phyloP scores from a whole-genome alignment of 35 echinoderm and acorn worm genomes.

The Antedon bifida region DNA sequence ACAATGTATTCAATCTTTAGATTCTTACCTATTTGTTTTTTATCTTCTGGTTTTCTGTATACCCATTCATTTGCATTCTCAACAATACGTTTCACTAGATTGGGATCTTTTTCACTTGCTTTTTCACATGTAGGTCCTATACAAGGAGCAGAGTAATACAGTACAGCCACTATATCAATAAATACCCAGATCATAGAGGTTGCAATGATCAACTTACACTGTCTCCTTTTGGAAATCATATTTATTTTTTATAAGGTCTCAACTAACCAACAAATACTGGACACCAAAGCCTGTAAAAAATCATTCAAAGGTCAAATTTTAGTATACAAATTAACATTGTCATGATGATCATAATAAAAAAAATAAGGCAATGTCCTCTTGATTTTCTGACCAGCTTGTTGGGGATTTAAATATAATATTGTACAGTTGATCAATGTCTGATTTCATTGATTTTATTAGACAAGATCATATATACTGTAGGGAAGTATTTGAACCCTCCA shows the following conservation, averaged over 20 bases:
- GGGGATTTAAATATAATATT: too few species aligned
- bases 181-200: conserved; percentile 82
- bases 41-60: conserved; percentile 67
- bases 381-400: too few species aligned
- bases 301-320: too few species aligned
- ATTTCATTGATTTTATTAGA: too few species aligned
- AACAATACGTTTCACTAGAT: conserved; percentile 57
- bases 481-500: too few species aligned
- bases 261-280: not conserved
- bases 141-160: conserved; percentile 89
- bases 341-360: too few species aligned
- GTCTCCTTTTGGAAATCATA: conserved; percentile 58
- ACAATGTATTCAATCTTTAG: too few species aligned
- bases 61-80: conserved; percentile 94
- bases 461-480: too few species aligned
- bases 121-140: conserved; percentile 57
- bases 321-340: too few species aligned
- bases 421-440: too few species aligned
- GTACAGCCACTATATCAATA: conserved; percentile 63
- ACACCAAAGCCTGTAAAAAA: too few species aligned
- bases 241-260: not conserved
- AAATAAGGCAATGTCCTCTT: too few species aligned
- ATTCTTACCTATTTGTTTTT: conserved; percentile 75
- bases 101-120: conserved; percentile 3
- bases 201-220: conserved; percentile 96